phyloP scores from a whole-genome alignment of 2,113 vertebrate species.

The Cynopterus brachyotis region DNA sequence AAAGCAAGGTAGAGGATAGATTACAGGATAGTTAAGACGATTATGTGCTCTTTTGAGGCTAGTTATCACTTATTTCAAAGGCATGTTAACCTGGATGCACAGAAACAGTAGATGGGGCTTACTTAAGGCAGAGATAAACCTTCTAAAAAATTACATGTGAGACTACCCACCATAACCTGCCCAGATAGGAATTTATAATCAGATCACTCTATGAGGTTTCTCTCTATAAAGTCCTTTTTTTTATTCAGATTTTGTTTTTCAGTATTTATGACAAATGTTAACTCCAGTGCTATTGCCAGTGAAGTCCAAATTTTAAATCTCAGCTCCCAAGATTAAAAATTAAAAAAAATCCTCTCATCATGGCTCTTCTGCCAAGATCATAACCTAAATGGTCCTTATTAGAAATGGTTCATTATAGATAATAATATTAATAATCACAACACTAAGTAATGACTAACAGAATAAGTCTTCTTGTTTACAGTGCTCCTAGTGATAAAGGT shows the following conservation, averaged over 20 bases:
- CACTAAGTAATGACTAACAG: not conserved
- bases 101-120: no score
- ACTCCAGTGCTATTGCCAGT: not conserved
- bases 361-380: not conserved
- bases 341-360: not conserved
- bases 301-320: not conserved
- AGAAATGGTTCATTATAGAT: not conserved
- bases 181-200: no score
- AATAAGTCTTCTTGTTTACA: not conserved
- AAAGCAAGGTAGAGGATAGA: no score
- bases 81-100: no score
- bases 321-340: not conserved
- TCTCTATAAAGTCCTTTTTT: no score
- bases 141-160: no score
- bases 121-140: no score
- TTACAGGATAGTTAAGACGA: no score
- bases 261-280: not conserved
- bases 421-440: not conserved
- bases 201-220: no score
- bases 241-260: not conserved
- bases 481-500: not conserved
- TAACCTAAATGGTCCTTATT: not conserved
- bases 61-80: no score
- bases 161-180: no score
- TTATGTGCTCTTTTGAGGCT: no score